These are phyloP conservation scores for Calephelis virginiensis DNA, from an alignment of 1,140 invertebrate species.

Conservation along the genomic window DNA sequence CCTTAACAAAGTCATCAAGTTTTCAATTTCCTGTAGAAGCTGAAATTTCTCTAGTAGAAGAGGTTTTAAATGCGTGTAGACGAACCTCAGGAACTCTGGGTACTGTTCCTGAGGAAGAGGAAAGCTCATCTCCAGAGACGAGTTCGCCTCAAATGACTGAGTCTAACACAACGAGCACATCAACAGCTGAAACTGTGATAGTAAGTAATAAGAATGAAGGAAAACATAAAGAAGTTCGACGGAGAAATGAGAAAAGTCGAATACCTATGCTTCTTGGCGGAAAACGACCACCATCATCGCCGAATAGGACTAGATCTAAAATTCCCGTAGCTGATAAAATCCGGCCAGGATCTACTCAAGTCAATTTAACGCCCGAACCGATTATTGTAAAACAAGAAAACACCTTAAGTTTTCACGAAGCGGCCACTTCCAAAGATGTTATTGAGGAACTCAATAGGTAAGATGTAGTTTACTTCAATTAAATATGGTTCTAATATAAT, in stretches of 20 bases:
- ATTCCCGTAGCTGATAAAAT: slow-evolving; percentile 56
- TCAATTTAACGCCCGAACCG: slow-evolving; percentile 40
- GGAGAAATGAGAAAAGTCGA: slow-evolving; percentile 61
- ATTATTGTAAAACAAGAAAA: slow-evolving; percentile 73
- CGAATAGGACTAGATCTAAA: slow-evolving; percentile 54
- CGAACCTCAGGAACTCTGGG: slow-evolving; percentile 67
- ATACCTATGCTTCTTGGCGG: slow-evolving; percentile 67
- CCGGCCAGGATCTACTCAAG: slow-evolving; percentile 30
- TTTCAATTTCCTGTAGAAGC: slow-evolving; percentile 53
- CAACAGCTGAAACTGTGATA: slow-evolving; percentile 82
- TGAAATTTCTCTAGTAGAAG: slow-evolving; percentile 68
- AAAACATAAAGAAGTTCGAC: slow-evolving; percentile 45
- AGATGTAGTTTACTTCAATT: slow-evolving; percentile 15
- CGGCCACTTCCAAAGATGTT: slow-evolving; percentile 86
- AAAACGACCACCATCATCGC: slow-evolving; percentile 65
- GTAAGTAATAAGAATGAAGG: slow-evolving; percentile 73
- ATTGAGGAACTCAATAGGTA: slow-evolving; percentile 85
- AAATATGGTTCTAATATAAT: too few species aligned
- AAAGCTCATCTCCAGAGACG: slow-evolving; percentile 67
- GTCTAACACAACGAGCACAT: slow-evolving; percentile 83
- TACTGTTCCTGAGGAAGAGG: slow-evolving; percentile 84
- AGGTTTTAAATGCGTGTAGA: slow-evolving; percentile 68
- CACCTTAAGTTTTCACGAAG: slow-evolving; percentile 83
- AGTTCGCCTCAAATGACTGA: slow-evolving; percentile 79
- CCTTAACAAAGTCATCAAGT: slow-evolving; percentile 56